These are phyloP conservation scores for Caenorhabditis zanzibari DNA, from an alignment of 2,888 invertebrate genomes.

Conservation along the genomic window DNA sequence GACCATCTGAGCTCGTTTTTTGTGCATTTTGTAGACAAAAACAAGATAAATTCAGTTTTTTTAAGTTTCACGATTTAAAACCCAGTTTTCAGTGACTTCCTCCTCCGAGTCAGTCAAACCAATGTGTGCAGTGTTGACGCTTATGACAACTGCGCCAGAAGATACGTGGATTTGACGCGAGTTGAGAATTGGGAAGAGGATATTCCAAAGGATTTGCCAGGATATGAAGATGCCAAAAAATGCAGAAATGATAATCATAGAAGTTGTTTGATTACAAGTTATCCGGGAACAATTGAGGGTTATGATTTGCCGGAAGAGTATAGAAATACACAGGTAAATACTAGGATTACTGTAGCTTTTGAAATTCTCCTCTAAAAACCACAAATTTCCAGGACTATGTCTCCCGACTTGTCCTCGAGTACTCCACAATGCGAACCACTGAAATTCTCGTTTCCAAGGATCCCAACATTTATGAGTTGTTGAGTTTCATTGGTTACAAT, in stretches of 20 bases:
- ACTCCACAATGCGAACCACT: constrained; percentile 72
- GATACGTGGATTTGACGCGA: constrained; percentile 73
- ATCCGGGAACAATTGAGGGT: constrained; percentile 72
- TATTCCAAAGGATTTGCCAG: constrained; percentile 68
- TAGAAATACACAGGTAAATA: constrained; percentile 63
- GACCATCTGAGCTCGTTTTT: not conserved
- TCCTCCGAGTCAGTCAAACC: constrained; percentile 69
- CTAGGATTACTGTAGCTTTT: not conserved
- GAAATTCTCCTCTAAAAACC: not conserved
- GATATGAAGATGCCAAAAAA: constrained; percentile 67
- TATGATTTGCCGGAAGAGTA: constrained; percentile 74
- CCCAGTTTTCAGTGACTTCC: constrained; percentile 68
- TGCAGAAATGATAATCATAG: constrained; percentile 74
- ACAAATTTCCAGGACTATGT: constrained; percentile 76
- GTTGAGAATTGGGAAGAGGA: constrained; percentile 66
- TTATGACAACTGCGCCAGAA: constrained; percentile 76
- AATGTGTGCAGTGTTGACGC: constrained; percentile 76
- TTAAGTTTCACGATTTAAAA: too few relatives aligned
- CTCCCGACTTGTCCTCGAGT: constrained; percentile 76
- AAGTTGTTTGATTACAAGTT: constrained; percentile 72
- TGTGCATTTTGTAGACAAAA: too few relatives aligned
- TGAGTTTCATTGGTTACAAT: constrained; percentile 79
- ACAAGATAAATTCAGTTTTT: too few relatives aligned
- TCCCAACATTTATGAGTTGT: constrained; percentile 76
- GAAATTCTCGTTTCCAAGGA: constrained; percentile 72